Percentiles rank a stretch among this genome's conserved stretches.
phyloP scores from a whole-genome alignment of 2,888 invertebrate species.

The Oxytorus armatus region DNA sequence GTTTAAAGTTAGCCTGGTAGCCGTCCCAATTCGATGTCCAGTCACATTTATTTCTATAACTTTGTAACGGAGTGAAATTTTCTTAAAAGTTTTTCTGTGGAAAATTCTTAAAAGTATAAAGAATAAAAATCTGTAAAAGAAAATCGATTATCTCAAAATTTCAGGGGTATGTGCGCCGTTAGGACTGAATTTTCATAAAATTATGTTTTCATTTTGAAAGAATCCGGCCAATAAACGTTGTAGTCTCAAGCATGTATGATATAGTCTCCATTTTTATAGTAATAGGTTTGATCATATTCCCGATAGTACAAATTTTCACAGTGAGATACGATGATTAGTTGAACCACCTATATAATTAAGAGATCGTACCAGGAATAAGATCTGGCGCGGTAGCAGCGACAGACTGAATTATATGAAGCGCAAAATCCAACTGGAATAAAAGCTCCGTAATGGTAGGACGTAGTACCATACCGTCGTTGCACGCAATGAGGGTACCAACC shows the following conservation, averaged over 20 bases:
- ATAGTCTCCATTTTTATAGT: neutral
- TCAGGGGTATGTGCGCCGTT: neutral
- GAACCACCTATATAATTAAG: neutral
- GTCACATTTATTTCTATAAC: too few relatives aligned
- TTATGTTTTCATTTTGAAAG: neutral
- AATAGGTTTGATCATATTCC: too few relatives aligned
- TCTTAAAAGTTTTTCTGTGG: too few relatives aligned
- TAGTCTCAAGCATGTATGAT: too few relatives aligned
- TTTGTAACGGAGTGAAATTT: too few relatives aligned
- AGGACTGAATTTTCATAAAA: neutral
- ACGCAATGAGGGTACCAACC: constrained; percentile 28
- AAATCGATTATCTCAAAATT: too few relatives aligned
- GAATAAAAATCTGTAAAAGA: too few relatives aligned
- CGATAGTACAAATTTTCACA: neutral
- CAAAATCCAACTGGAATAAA: constrained; percentile 22
- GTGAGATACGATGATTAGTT: neutral
- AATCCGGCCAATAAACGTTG: too few relatives aligned
- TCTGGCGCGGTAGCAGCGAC: neutral
- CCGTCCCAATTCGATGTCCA: too few relatives aligned
- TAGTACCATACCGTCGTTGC: constrained; percentile 8
- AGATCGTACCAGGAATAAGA: neutral
- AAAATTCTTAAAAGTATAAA: too few relatives aligned
- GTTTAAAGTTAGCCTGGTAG: too few relatives aligned
- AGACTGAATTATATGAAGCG: constrained; percentile 22
- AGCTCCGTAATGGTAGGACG: neutral